phyloP scores from a whole-genome alignment of 2,113 vertebrate genomes.

The Tenrec ecaudatus region DNA sequence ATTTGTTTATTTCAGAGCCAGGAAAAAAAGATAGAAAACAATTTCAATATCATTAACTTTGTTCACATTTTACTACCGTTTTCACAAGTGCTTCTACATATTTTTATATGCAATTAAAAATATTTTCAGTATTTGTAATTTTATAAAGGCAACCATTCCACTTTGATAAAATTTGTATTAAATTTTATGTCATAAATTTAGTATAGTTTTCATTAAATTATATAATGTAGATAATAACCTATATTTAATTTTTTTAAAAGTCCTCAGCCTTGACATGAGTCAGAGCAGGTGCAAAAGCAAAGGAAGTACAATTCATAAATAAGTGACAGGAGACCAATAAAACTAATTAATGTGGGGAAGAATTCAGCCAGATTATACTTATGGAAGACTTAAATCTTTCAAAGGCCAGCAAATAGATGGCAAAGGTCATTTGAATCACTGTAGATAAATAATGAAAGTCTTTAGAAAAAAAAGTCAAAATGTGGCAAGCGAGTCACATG shows the following conservation, averaged over 20 bases:
- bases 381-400: constrained; percentile 56
- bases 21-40: not conserved
- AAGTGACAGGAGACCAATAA: constrained; percentile 59
- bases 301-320: constrained; percentile 47
- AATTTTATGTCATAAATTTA: not conserved
- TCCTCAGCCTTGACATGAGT: not conserved
- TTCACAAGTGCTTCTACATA: not conserved
- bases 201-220: not conserved
- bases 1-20: not conserved
- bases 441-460: constrained; percentile 76
- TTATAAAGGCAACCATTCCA: not conserved
- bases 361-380: constrained; percentile 52
- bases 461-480: constrained; percentile 67
- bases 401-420: constrained; percentile 50
- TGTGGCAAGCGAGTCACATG: constrained; percentile 63
- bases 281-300: constrained; percentile 12
- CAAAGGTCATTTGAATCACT: constrained; percentile 70
- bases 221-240: not conserved
- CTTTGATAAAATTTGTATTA: constrained; percentile 8
- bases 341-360: constrained; percentile 67
- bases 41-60: not conserved
- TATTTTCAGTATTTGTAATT: not conserved
- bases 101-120: not conserved
- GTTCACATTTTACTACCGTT: not conserved
- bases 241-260: not conserved